phyloP scores from a whole-genome alignment of 35 echinoderm and acorn worm species.

The Chiridota heheva region DNA sequence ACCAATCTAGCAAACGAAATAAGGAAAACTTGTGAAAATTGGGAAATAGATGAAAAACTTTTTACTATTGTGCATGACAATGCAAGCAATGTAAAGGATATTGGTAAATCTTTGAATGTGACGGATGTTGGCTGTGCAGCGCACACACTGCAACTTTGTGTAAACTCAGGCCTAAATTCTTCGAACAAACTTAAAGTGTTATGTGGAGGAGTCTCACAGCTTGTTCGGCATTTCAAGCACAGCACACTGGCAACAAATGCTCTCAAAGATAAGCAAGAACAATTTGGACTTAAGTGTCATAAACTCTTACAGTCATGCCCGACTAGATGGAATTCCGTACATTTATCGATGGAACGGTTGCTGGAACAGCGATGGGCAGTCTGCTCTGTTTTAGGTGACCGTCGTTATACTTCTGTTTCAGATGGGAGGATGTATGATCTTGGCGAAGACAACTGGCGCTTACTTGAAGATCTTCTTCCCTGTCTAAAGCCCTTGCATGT shows the following conservation, averaged over 20 bases:
- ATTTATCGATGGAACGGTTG: neutral
- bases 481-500: constrained; percentile 41
- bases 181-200: neutral
- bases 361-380: constrained; percentile 42
- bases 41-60: neutral
- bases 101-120: neutral
- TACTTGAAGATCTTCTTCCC: neutral
- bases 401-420: neutral
- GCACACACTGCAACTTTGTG: constrained; percentile 22
- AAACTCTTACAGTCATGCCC: neutral
- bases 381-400: constrained; percentile 17
- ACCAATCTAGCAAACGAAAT: neutral
- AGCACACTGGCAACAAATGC: constrained; percentile 34
- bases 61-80: neutral
- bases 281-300: neutral
- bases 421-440: constrained; percentile 28
- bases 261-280: constrained; percentile 37
- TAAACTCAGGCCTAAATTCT: constrained; percentile 14
- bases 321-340: constrained; percentile 50
- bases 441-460: constrained; percentile 16
- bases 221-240: constrained; percentile 33
- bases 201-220: neutral
- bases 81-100: constrained; percentile 27
- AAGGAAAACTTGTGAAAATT: neutral
- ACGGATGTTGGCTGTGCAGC: constrained; percentile 10